Percentiles rank a stretch among this genome's conserved stretches.
These are phyloP conservation scores for Pholis gunnellus DNA, from an alignment of 2,113 vertebrate species.

Conservation along the genomic window DNA sequence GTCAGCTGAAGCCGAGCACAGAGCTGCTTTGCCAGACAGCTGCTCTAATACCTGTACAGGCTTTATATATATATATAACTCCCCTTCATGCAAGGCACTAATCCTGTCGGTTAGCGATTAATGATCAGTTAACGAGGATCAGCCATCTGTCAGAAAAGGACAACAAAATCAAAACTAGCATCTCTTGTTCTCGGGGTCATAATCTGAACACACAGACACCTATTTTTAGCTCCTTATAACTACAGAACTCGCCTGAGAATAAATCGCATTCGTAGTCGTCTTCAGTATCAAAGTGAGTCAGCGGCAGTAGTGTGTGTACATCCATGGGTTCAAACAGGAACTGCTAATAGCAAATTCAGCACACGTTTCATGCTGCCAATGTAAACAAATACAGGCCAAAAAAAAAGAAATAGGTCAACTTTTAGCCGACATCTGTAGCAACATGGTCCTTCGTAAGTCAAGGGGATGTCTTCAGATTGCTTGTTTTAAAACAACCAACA, in stretches of 20 bases:
- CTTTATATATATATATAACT: not conserved
- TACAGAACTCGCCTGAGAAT: not conserved
- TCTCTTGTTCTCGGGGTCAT: not conserved
- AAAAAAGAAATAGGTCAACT: too few species aligned
- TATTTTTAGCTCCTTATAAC: not conserved
- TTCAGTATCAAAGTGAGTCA: not conserved
- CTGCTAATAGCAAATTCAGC: not conserved
- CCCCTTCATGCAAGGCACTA: not conserved
- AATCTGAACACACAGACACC: not conserved
- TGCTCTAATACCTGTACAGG: conserved; percentile 6
- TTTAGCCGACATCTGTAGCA: not conserved
- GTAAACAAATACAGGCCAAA: not conserved
- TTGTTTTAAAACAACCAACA: not conserved
- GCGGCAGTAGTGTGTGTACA: not conserved
- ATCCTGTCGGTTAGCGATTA: not conserved
- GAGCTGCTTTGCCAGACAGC: conserved; percentile 13
- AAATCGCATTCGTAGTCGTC: not conserved
- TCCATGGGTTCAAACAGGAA: not conserved
- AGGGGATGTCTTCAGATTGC: not conserved
- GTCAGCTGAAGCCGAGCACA: conserved; percentile 18
- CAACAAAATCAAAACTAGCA: not conserved
- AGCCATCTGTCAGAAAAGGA: too few species aligned
- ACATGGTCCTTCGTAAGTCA: not conserved
- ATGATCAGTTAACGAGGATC: not conserved
- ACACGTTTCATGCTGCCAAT: not conserved